A percentile compares a stretch with the other conserved stretches of the same genome.
Conservation (phyloP, 2,888 invertebrate species). For the Thysanoteuthis rhombus region DNA sequence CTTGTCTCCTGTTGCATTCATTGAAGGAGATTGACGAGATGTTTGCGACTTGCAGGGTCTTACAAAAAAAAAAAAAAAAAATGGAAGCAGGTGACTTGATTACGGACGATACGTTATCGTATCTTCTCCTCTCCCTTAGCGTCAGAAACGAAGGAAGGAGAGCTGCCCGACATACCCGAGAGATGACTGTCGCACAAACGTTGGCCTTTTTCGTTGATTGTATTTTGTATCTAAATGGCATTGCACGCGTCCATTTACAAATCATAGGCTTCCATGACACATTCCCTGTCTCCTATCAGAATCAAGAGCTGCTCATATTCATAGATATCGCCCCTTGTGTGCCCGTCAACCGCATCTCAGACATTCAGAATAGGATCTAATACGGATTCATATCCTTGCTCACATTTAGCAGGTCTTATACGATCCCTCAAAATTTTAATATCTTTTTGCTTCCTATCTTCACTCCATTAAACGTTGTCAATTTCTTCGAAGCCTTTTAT, state of each 20-base stretch:
- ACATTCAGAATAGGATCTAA: neutral
- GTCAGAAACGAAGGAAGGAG: neutral
- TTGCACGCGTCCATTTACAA: neutral
- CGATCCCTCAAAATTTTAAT: neutral
- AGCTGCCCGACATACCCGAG: neutral
- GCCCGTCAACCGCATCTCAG: fast-evolving
- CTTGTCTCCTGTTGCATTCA: neutral
- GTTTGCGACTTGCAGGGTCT: neutral
- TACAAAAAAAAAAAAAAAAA: neutral
- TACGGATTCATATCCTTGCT: neutral
- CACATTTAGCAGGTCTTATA: neutral
- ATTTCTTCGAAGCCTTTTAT: neutral
- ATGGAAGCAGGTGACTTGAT: neutral
- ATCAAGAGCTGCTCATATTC: neutral
- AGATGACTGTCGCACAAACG: neutral
- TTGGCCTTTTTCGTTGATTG: neutral
- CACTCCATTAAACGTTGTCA: neutral
- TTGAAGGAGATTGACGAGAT: neutral
- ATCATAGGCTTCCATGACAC: neutral
- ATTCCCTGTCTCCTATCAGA: neutral
- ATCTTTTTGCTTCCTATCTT: neutral
- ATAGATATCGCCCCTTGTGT: too few species aligned
- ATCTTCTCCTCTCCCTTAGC: neutral
- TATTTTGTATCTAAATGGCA: neutral
- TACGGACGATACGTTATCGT: neutral